phyloP scores from a whole-genome alignment of 2,888 invertebrate genomes.

The Microctonus aethiopoides region DNA sequence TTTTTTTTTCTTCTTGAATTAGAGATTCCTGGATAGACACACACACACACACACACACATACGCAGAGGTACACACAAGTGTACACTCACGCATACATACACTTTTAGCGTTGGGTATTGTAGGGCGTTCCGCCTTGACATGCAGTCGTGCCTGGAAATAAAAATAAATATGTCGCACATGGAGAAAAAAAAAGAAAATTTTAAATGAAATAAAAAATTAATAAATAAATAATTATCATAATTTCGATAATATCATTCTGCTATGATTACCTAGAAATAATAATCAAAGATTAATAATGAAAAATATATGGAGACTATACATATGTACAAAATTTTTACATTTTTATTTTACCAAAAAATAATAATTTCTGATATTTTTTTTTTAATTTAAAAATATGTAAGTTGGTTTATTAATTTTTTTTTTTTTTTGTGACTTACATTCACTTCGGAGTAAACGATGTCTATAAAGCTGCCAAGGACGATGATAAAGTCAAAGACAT shows the following conservation, averaged over 20 bases:
- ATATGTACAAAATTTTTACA: no score
- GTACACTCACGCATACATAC: constrained; percentile 45
- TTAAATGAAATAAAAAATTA: constrained; percentile 8
- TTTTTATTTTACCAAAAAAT: no score
- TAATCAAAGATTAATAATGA: not conserved
- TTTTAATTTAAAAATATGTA: no score
- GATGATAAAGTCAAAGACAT: constrained; percentile 97
- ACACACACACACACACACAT: no score
- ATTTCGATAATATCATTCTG: not conserved
- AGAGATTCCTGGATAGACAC: constrained; percentile 25
- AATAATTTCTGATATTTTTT: no score
- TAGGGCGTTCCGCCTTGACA: constrained; percentile 44
- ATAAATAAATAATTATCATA: constrained; percentile 6
- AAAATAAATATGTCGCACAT: constrained; percentile 31
- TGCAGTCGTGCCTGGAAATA: constrained; percentile 47
- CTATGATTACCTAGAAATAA: constrained; percentile 20
- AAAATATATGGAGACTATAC: no score
- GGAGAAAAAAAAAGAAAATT: not conserved
- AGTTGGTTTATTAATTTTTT: not conserved
- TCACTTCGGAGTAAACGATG: constrained; percentile 96
- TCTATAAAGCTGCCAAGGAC: constrained; percentile 97
- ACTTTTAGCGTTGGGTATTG: constrained; percentile 42
- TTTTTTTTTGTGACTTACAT: constrained; percentile 74
- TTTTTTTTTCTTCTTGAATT: not conserved
- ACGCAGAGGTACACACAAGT: constrained; percentile 34